Evolutionary conservation across 2,113 vertebrate species (phyloP).

Genomic region (Microtus montanus): DNA sequence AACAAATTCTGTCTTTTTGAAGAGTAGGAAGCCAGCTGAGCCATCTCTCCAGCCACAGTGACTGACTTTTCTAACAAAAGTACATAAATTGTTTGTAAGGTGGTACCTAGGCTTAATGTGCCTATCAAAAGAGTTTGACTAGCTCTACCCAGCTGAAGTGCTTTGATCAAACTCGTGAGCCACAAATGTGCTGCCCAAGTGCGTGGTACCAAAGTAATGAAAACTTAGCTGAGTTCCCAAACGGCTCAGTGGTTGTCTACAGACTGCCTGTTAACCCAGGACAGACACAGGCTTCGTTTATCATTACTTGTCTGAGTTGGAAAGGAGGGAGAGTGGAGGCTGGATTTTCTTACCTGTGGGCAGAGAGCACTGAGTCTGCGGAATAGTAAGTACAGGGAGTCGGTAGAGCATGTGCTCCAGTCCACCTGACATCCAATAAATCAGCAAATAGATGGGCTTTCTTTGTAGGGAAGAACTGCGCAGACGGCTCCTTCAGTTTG

Average conservation of each 20-base stretch:
- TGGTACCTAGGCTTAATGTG: neutral
- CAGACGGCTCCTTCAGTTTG: slow-evolving; percentile 7
- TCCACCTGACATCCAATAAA: neutral
- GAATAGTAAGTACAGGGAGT: neutral
- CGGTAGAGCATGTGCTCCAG: neutral
- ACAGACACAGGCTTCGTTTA: neutral
- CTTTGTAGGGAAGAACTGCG: slow-evolving; percentile 22
- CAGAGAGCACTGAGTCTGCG: neutral
- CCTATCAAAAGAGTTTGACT: neutral
- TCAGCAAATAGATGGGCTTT: neutral
- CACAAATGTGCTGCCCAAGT: neutral
- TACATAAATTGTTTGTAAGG: neutral
- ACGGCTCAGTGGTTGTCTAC: neutral
- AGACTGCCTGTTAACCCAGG: neutral
- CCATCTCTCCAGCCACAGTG: neutral
- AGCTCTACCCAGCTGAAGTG: neutral
- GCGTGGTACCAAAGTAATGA: no score
- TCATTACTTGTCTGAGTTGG: neutral
- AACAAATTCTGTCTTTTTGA: neutral
- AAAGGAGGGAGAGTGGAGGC: neutral
- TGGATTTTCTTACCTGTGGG: slow-evolving; percentile 6
- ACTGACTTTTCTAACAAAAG: neutral
- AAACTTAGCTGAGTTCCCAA: neutral
- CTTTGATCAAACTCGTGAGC: neutral
- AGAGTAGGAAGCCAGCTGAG: neutral